Conservation (phyloP, 2,113 vertebrate species). For the Nycticryphes semicollaris region DNA sequence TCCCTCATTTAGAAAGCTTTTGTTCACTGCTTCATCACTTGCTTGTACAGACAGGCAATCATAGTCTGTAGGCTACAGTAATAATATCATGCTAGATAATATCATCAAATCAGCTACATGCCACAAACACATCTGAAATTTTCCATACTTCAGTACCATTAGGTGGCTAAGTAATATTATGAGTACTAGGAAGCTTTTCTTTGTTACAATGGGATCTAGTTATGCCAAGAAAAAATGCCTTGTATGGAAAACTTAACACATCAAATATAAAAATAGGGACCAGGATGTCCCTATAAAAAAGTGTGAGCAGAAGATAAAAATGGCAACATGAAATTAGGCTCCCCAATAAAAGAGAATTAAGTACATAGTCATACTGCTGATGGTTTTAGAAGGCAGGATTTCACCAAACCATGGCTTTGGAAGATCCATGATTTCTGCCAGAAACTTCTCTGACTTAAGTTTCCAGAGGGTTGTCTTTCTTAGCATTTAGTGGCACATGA, state of each 20-base stretch:
- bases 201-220: neutral
- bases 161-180: neutral
- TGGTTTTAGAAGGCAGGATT: neutral
- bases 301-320: neutral
- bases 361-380: neutral
- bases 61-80: neutral
- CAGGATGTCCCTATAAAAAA: neutral
- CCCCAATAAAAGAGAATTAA: neutral
- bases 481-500: neutral
- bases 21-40: neutral
- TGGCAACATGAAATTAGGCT: neutral
- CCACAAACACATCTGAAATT: neutral
- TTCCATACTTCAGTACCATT: neutral
- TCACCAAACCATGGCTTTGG: neutral
- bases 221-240: neutral
- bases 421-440: neutral
- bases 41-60: constrained; percentile 18
- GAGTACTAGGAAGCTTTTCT: neutral
- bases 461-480: neutral
- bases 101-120: neutral
- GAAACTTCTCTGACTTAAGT: neutral
- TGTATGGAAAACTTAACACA: neutral
- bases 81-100: neutral
- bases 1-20: neutral
- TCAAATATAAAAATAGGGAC: neutral